These are phyloP conservation scores for Thamnophis elegans DNA, from an alignment of 2,797 vertebrate species.

Conservation along the genomic window DNA sequence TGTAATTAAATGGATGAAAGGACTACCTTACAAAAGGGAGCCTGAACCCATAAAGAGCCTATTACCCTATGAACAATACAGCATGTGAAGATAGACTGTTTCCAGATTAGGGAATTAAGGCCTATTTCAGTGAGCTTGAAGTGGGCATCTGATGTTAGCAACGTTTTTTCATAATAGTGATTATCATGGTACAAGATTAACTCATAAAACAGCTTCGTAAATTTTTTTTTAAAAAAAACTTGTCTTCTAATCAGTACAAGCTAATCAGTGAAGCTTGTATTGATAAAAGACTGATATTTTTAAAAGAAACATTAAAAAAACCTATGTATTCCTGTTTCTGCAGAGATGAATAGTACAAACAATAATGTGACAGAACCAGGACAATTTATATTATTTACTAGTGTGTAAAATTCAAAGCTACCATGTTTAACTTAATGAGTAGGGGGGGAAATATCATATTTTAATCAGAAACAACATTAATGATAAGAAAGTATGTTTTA, in stretches of 20 bases:
- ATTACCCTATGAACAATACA: conserved; percentile 1
- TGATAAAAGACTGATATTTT: background rate
- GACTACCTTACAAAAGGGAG: background rate
- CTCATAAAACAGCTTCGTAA: background rate
- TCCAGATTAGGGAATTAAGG: background rate
- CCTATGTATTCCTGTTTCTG: background rate
- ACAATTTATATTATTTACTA: background rate
- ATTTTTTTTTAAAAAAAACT: background rate
- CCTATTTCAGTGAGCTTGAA: background rate
- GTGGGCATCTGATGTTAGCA: background rate
- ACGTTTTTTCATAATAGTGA: background rate
- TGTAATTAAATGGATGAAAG: background rate
- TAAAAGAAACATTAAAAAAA: background rate
- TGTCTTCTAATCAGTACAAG: background rate
- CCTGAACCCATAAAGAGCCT: background rate
- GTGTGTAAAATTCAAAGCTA: background rate
- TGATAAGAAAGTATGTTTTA: background rate
- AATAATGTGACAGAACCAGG: background rate
- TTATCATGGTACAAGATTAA: background rate
- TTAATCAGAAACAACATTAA: background rate
- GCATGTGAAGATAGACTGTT: background rate
- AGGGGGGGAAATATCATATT: background rate
- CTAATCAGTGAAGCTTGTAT: background rate
- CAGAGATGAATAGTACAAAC: background rate
- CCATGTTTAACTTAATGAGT: background rate